Evolutionary conservation across 2,797 vertebrate genomes (phyloP).

Genomic region (Chelidonichthys spinosus): DNA sequence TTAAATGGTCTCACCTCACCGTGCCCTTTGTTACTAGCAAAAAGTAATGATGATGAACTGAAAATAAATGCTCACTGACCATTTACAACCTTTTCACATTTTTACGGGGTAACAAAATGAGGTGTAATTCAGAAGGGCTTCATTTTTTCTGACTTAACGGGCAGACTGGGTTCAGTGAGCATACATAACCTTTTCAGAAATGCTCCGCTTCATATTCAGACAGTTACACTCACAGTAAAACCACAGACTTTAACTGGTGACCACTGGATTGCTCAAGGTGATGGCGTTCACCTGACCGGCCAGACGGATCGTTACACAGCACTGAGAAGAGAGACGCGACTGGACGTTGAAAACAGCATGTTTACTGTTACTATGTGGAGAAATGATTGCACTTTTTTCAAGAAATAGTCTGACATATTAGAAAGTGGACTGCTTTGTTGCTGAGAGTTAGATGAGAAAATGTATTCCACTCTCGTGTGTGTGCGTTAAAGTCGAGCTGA

Average conservation of each 20-base stretch:
- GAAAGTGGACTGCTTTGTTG: neutral
- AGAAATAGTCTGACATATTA: neutral
- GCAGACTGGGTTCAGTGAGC: constrained; percentile 45
- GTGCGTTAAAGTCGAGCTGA: neutral
- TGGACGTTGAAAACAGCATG: too few relatives aligned
- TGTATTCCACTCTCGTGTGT: neutral
- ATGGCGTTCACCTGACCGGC: neutral
- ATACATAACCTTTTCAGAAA: constrained; percentile 54
- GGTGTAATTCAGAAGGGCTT: constrained; percentile 40
- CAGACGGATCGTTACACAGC: too few relatives aligned
- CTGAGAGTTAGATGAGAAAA: neutral
- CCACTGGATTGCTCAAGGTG: constrained; percentile 13
- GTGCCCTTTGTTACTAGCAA: constrained; percentile 14
- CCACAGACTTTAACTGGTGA: constrained; percentile 23
- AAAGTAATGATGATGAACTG: constrained; percentile 39
- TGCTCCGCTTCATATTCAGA: constrained; percentile 40
- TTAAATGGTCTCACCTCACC: constrained; percentile 15
- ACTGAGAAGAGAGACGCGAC: too few relatives aligned
- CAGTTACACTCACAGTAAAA: constrained; percentile 9
- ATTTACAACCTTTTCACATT: constrained; percentile 48
- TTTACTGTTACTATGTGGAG: neutral
- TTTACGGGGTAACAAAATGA: constrained; percentile 39
- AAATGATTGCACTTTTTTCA: neutral
- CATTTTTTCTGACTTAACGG: constrained; percentile 43
- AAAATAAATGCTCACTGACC: constrained; percentile 43